These are phyloP conservation scores for Eretmochelys imbricata DNA, from an alignment of 2,113 vertebrate genomes.

Conservation along the genomic window DNA sequence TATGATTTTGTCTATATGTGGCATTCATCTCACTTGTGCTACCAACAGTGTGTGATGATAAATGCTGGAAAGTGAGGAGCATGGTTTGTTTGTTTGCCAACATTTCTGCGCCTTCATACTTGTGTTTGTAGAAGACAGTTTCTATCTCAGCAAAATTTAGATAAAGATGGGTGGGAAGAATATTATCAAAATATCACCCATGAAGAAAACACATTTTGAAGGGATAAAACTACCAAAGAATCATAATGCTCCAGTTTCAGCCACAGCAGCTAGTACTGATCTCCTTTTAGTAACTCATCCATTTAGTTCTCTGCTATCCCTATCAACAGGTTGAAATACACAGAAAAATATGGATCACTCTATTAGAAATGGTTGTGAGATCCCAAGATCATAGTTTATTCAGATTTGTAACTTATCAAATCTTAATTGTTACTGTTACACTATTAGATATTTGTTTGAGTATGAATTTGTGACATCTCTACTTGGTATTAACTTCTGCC, in stretches of 20 bases:
- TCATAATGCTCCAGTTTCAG: neutral
- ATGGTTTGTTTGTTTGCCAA: neutral
- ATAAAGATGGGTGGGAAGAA: accelerated
- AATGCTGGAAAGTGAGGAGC: neutral
- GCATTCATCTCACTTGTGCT: neutral
- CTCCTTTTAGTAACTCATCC: neutral
- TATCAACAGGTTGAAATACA: neutral
- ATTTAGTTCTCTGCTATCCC: neutral
- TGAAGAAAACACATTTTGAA: neutral
- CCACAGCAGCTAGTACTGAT: neutral
- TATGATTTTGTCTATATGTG: neutral
- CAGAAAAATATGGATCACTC: neutral
- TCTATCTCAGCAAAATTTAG: neutral
- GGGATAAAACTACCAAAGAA: neutral
- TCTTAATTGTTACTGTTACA: neutral
- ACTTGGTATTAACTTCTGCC: neutral
- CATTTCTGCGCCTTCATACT: neutral
- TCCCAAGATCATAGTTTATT: neutral
- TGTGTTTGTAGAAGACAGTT: neutral
- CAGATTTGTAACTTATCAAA: neutral
- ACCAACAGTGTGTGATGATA: neutral
- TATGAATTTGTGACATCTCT: neutral
- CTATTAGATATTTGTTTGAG: no score
- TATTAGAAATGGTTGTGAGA: neutral
- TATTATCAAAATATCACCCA: neutral